Conservation (phyloP, 2,797 vertebrate genomes). For the Trichosurus vulpecula region DNA sequence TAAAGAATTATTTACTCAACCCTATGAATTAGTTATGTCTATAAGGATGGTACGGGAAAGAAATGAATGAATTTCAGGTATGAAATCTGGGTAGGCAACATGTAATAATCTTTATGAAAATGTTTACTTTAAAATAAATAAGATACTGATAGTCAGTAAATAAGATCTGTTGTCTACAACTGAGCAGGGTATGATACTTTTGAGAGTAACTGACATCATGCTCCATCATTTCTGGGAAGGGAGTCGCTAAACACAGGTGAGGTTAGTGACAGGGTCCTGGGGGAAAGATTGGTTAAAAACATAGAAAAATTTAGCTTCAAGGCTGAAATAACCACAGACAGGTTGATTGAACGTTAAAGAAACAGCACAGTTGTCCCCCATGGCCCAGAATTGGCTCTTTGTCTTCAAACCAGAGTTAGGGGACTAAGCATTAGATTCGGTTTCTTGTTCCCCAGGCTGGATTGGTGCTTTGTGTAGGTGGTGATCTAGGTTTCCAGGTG, state of each 20-base stretch:
- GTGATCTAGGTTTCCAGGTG: background rate
- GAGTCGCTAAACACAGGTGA: background rate
- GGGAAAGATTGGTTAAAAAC: background rate
- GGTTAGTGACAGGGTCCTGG: background rate
- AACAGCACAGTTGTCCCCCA: conserved; percentile 15
- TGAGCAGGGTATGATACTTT: background rate
- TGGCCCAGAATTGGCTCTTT: background rate
- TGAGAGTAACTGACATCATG: background rate
- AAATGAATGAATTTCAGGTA: conserved; percentile 12
- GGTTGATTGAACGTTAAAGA: conserved; percentile 63
- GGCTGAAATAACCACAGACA: conserved; percentile 20
- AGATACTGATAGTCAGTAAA: background rate
- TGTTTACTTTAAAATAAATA: conserved; percentile 28
- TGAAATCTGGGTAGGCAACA: background rate
- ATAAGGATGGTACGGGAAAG: background rate
- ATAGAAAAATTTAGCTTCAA: background rate
- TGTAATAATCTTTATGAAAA: background rate
- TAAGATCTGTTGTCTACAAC: background rate
- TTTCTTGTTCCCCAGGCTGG: background rate
- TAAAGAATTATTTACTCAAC: conserved; percentile 63
- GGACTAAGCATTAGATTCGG: background rate
- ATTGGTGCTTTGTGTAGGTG: background rate
- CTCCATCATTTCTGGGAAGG: background rate
- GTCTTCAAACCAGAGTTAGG: background rate
- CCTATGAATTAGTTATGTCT: conserved; percentile 31